Conservation (phyloP, 2,888 invertebrate genomes). For the Arrhopalites spinosus region DNA sequence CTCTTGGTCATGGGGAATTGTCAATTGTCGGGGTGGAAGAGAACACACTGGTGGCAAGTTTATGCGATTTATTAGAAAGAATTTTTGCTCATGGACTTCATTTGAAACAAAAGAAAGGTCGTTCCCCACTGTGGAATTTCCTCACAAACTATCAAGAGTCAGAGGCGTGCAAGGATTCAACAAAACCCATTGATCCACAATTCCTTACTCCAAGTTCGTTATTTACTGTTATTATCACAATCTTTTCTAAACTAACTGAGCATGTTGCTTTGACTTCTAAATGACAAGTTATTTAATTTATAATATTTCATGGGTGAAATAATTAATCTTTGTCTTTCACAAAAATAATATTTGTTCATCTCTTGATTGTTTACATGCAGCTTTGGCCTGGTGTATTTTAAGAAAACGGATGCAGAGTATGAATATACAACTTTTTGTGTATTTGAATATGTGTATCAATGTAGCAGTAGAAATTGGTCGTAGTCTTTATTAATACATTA, state of each 20-base stretch:
- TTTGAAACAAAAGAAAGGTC: conserved; percentile 83
- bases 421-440: conserved; percentile 60
- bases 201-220: conserved; percentile 67
- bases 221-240: neutral
- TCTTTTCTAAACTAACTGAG: no score
- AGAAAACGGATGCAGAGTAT: conserved; percentile 89
- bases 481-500: no score
- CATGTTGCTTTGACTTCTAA: no score
- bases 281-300: no score
- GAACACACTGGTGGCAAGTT: conserved; percentile 95
- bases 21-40: conserved; percentile 82
- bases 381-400: conserved; percentile 90
- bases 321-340: no score
- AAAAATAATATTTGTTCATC: no score
- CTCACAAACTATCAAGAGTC: conserved; percentile 72
- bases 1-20: conserved; percentile 84
- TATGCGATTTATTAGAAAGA: conserved; percentile 95
- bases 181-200: conserved; percentile 67
- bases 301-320: no score
- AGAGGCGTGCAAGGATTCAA: conserved; percentile 69
- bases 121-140: conserved; percentile 86
- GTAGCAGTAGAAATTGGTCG: neutral
- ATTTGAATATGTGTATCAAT: neutral
- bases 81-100: conserved; percentile 98
- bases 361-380: conserved; percentile 64